A percentile compares a stretch with the other conserved stretches of the same genome.
These are phyloP conservation scores for Lasioglossum zephyrum DNA, from an alignment of 2,888 invertebrate species.

Conservation along the genomic window DNA sequence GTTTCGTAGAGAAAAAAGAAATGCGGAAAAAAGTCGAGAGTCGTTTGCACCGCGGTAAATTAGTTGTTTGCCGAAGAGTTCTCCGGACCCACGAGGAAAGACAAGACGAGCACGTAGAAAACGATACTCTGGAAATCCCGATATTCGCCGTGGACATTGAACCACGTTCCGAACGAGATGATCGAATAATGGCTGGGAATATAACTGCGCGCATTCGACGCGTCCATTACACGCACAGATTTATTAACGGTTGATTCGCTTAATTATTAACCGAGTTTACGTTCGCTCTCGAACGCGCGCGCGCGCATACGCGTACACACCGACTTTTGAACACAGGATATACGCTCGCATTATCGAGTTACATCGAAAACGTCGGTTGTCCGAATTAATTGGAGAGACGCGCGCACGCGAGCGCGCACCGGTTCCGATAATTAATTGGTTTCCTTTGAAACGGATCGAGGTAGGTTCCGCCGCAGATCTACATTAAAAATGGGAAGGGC, in stretches of 20 bases:
- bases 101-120: background rate
- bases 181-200: constrained; percentile 47
- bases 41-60: constrained; percentile 75
- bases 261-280: constrained; percentile 55
- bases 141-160: constrained; percentile 35
- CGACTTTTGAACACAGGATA: background rate
- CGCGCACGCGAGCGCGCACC: background rate
- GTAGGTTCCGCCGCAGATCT: background rate
- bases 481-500: background rate
- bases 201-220: constrained; percentile 18
- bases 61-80: constrained; percentile 75
- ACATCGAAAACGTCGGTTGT: constrained; percentile 30
- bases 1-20: background rate
- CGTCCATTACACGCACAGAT: constrained; percentile 41
- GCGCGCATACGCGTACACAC: background rate
- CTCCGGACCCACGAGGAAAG: background rate
- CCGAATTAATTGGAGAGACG: constrained; percentile 27
- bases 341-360: constrained; percentile 29
- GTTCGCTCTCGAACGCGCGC: constrained; percentile 18
- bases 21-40: background rate
- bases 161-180: constrained; percentile 41
- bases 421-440: constrained; percentile 14
- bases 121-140: constrained; percentile 15
- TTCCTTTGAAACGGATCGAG: constrained; percentile 15
- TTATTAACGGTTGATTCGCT: constrained; percentile 55